A percentile compares a stretch with the other conserved stretches of the same genome.
Conservation (phyloP, 2,113 vertebrate species). For the Nematolebias whitei region DNA sequence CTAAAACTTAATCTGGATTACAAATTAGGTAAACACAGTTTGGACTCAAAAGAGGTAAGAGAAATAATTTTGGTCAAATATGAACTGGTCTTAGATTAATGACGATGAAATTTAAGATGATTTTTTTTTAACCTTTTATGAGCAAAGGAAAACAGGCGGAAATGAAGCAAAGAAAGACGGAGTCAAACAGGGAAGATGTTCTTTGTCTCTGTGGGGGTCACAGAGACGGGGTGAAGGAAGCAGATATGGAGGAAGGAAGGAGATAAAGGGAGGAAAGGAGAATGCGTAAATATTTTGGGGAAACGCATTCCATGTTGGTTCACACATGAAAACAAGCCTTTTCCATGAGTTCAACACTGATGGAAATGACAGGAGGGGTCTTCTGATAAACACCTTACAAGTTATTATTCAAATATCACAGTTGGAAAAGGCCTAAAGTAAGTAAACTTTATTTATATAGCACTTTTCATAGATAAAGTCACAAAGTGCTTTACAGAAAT, state of each 20-base stretch:
- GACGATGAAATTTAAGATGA: not conserved
- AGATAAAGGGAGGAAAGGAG: slow-evolving; percentile 62
- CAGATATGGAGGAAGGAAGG: slow-evolving; percentile 70
- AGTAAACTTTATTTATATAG: no score
- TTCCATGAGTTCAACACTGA: not conserved
- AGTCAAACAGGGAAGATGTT: slow-evolving; percentile 4
- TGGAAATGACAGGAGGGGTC: not conserved
- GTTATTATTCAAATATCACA: slow-evolving; percentile 17
- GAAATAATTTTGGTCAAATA: not conserved
- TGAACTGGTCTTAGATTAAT: not conserved
- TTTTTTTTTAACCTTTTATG: not conserved
- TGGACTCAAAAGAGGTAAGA: no score
- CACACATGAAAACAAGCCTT: slow-evolving; percentile 28
- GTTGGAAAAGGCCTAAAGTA: not conserved
- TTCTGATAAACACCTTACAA: not conserved
- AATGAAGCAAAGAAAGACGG: not conserved
- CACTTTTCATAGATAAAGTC: no score
- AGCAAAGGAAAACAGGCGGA: not conserved
- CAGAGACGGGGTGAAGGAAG: slow-evolving; percentile 54
- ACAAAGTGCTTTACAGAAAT: no score
- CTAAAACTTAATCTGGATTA: no score
- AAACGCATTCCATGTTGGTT: slow-evolving; percentile 53
- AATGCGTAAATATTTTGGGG: slow-evolving; percentile 54
- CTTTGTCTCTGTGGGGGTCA: slow-evolving; percentile 15
- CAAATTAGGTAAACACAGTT: no score